Percentiles rank a stretch among this genome's conserved stretches.
These are phyloP conservation scores for Harpalus rubripes DNA, from an alignment of 2,888 invertebrate species.

Conservation along the genomic window DNA sequence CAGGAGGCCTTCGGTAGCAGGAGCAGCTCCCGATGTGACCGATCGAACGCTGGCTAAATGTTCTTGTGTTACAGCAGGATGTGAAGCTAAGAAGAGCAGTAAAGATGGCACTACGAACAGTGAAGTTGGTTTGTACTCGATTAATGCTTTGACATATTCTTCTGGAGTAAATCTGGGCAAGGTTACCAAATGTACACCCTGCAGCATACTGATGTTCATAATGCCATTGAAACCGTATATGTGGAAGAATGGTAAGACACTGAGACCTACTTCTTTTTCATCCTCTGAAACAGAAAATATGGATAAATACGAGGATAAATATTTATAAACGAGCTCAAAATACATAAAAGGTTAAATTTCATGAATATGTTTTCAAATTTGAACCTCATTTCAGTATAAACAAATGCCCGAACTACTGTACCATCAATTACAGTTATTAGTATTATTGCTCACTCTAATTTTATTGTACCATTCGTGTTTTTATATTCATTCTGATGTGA, in stretches of 20 bases:
- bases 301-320: too few relatives aligned
- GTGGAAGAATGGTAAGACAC: conserved; percentile 88
- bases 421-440: too few relatives aligned
- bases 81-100: conserved; percentile 86
- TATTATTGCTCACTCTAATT: too few relatives aligned
- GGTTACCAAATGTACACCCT: conserved; percentile 83
- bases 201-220: conserved; percentile 80
- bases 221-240: conserved; percentile 88
- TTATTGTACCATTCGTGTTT: too few relatives aligned
- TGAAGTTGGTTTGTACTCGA: conserved; percentile 81
- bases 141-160: conserved; percentile 83
- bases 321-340: too few relatives aligned
- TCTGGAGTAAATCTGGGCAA: conserved; percentile 87
- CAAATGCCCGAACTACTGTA: too few relatives aligned
- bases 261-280: conserved; percentile 80
- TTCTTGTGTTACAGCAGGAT: conserved; percentile 84
- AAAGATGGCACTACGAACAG: conserved; percentile 89
- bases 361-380: too few relatives aligned
- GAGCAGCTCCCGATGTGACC: conserved; percentile 87
- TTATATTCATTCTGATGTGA: too few relatives aligned
- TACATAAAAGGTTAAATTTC: too few relatives aligned
- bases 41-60: conserved; percentile 83
- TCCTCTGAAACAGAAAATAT: conserved; percentile 74
- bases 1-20: conserved; percentile 82
- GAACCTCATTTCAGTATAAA: too few relatives aligned